Evolutionary conservation across 2,797 vertebrate genomes (phyloP).

Genomic region (Oreochromis mossambicus): DNA sequence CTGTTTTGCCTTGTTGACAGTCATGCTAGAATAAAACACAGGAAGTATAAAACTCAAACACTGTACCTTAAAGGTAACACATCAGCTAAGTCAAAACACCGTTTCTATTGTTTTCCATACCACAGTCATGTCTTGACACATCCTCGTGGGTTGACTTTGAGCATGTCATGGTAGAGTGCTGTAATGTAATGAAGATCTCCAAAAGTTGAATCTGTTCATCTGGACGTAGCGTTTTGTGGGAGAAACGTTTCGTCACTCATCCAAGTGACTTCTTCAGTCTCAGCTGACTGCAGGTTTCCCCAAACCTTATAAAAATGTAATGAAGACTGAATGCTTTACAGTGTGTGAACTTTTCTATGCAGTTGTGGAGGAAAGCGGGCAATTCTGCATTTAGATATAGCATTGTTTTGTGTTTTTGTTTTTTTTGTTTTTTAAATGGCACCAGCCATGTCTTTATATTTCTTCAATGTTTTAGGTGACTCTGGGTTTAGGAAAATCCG

Average conservation of each 20-base stretch:
- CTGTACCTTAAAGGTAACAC: background rate
- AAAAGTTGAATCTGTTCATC: no score
- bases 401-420: background rate
- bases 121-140: background rate
- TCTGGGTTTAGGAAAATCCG: background rate
- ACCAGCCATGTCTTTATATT: background rate
- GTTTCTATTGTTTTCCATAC: background rate
- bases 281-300: no score
- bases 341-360: background rate
- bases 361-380: background rate
- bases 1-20: background rate
- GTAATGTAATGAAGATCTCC: background rate
- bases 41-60: background rate
- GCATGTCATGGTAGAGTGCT: background rate
- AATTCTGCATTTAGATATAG: background rate
- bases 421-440: background rate
- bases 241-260: no score
- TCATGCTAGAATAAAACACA: background rate
- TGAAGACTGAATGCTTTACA: background rate
- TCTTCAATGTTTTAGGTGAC: background rate
- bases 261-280: no score
- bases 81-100: background rate
- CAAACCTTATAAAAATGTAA: no score
- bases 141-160: background rate
- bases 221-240: no score